Base-by-base conservation (phyloP, 2,113 vertebrate species). In the Neopipo cinnamomea region DNA sequence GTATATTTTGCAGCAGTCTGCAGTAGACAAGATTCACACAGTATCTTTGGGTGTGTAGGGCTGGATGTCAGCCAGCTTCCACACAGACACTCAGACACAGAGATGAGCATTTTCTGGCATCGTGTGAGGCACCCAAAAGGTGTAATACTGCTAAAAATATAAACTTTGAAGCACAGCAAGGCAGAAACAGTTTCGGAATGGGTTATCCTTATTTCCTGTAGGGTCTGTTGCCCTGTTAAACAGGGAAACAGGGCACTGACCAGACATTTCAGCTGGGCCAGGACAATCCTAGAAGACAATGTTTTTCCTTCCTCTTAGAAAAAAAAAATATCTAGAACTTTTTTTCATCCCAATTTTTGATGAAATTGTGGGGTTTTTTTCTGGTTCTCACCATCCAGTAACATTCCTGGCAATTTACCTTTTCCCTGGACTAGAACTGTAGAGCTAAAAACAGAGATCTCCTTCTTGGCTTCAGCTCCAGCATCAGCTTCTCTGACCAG, bases 1-100 rank as follows among this genome's bases (percentile, higher is more conserved):
- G 19, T 42, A 2, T 5, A 3, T 2, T 3, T 41, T 1, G 1
- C 52, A 61, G 42, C 56, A 22, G 4, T 23, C 70, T 53, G 18
- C 52, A 59, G 58, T 4, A 66, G 52, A 14, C 31, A 77, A 21
- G 33, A 11, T 46, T 77, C 35, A 12, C 3, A 3, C 28, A 19
- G 3, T 33, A 19, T 12, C 16, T 4, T 47, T 63, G 39, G 42
- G 14, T 61, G 37, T 31, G 13, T 56, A 44, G 55, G 47, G 7
- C 16, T 42, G 30, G 61, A 24, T 39, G 24, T 23, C 25, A 31
- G 24, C 28, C 56, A 84, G 33, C 13, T 56, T 49, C 84, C 44
- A 22, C 3, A 14, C 6, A 74, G 47, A 35, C 55, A 12, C 0
- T 0, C 7, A 53, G 18, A 25, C 52, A 31, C 27, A 20, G 20